Evolutionary conservation across 2,113 vertebrate genomes (phyloP), one percentile per base, ranked within the genome.

Genomic region (Lepus americanus): DNA sequence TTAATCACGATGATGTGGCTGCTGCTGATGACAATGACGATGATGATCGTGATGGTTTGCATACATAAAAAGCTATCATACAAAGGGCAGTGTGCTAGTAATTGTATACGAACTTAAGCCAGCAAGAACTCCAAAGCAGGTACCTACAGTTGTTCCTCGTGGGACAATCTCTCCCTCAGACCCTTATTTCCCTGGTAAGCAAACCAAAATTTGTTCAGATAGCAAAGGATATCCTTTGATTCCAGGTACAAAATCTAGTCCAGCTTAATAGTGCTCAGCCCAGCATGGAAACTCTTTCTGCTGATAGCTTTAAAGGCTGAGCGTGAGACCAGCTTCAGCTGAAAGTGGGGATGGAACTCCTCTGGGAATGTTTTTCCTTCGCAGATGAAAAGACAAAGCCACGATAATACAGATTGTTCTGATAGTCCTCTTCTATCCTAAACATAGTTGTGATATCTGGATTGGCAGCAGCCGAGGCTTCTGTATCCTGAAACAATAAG

Each of bases 391-490:
- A 81, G 19, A 61, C 17, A 31, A 20, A 39, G 4, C 20, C 12
- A 25, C 17, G 31, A 12, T 4, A 4, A 19, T 9, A 66, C 31
- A 69, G 7, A 5, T 36, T 8, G 12, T 22, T 67, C 27, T 59
- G 5, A 27, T 23, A 22, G 23, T 1, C 66, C 51, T 33, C 4
- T 94, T 64, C 22, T 67, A 0, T 77, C 25, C 17, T 12, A 36
- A 72, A 44, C 31, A 6, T 7, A 1, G 14, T 4, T 17, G 10
- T 0, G 9, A 2, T 1, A 27, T 29, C 39, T 66, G 22, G 10
- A 5, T 2, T 79, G 59, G 14, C 7, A 66, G 29, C 23, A 76
- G 6, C 25, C 23, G 20, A 9, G 39, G 63, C 51, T 80, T 8
- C 22, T 16, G 9, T n/a, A 8, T 25, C 3, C 17, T 36, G 69